Conservation (phyloP, 2,797 vertebrate genomes). For the Platyrinchus mystaceus region DNA sequence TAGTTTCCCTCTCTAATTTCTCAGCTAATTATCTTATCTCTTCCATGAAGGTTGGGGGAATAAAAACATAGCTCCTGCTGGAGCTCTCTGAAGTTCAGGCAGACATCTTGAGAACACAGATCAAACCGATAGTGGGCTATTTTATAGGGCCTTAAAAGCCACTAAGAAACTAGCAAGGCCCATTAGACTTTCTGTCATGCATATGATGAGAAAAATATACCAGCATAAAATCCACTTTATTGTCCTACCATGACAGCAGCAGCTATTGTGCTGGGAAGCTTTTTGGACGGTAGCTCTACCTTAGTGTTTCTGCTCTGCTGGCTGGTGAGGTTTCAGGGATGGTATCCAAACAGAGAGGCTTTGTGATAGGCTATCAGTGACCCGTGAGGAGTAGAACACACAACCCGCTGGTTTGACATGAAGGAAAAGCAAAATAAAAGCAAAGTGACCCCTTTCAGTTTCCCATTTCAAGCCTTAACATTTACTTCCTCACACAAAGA, state of each 20-base stretch:
- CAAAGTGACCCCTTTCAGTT: slow-evolving; percentile 70
- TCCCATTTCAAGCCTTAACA: slow-evolving; percentile 72
- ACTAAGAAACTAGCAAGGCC: slow-evolving; percentile 87
- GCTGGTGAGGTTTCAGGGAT: slow-evolving; percentile 76
- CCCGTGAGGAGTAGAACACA: slow-evolving; percentile 74
- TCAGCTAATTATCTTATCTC: slow-evolving; percentile 85
- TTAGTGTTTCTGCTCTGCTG: slow-evolving; percentile 84
- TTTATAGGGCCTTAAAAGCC: slow-evolving; percentile 85
- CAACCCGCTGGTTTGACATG: slow-evolving; percentile 75
- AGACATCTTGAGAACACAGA: slow-evolving; percentile 89
- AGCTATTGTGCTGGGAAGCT: slow-evolving; percentile 77
- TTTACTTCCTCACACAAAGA: slow-evolving; percentile 60
- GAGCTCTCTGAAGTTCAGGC: slow-evolving; percentile 75
- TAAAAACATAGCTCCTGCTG: slow-evolving; percentile 84
- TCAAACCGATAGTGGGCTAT: slow-evolving; percentile 83
- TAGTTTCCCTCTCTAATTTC: slow-evolving; percentile 82
- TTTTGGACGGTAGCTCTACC: slow-evolving; percentile 73
- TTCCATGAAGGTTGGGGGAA: slow-evolving; percentile 75
- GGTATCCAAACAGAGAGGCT: slow-evolving; percentile 86
- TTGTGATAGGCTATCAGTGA: slow-evolving; percentile 89
- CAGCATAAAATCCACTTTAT: slow-evolving; percentile 80
- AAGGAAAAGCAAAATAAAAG: slow-evolving; percentile 77
- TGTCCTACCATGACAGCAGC: slow-evolving; percentile 83
- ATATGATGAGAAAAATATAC: slow-evolving; percentile 83
- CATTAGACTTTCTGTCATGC: slow-evolving; percentile 92